Evolutionary conservation across 2,888 invertebrate species (phyloP).

Genomic region (Phytoseiulus persimilis): DNA sequence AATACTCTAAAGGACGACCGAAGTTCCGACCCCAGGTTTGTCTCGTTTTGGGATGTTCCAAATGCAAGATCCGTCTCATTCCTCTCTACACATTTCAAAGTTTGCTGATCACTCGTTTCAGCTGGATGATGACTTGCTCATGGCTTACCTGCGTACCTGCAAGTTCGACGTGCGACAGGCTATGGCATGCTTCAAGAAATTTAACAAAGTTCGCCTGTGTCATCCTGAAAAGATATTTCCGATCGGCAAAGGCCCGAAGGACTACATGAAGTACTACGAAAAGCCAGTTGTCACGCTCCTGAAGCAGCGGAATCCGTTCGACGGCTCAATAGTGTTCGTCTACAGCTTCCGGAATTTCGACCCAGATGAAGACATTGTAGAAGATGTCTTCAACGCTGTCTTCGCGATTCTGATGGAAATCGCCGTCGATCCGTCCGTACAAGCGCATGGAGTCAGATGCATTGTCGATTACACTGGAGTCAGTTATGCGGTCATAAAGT

Average conservation of each 20-base stretch:
- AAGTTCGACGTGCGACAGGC: constrained; percentile 41
- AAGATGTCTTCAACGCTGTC: not conserved
- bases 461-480: constrained; percentile 8
- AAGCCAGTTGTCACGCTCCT: not conserved
- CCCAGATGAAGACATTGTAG: not conserved
- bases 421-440: not conserved
- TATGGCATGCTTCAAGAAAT: not conserved
- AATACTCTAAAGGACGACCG: not conserved
- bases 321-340: not conserved
- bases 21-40: not conserved
- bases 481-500: not conserved
- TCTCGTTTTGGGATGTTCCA: not conserved
- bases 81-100: not conserved
- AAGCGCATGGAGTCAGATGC: not conserved
- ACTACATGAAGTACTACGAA: not conserved
- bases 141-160: constrained; percentile 41
- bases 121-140: constrained; percentile 41
- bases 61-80: not conserved
- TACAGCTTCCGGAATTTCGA: not conserved
- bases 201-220: not conserved
- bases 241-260: not conserved
- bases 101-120: not conserved
- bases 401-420: not conserved
- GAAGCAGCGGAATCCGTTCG: constrained; percentile 9
- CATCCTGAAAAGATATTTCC: not conserved